phyloP scores from a whole-genome alignment of 2,797 vertebrate species.

The Typhlichthys subterraneus region DNA sequence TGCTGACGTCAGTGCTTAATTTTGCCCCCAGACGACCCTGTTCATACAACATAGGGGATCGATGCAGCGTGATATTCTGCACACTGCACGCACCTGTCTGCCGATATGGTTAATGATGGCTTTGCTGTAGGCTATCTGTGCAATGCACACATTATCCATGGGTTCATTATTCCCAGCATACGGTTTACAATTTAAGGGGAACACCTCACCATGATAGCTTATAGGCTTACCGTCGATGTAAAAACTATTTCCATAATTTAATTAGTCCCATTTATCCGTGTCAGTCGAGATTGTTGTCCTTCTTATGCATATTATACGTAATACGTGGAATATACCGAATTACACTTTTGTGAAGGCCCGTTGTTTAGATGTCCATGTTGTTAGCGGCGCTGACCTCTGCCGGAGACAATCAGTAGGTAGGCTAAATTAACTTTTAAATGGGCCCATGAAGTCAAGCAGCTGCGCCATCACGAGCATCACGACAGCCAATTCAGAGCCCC shows the following conservation, averaged over 20 bases:
- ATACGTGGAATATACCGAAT: too few relatives aligned
- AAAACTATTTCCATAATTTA: not conserved
- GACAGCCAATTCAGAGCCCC: slow-evolving; percentile 29
- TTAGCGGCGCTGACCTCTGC: slow-evolving; percentile 42
- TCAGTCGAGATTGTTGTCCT: too few relatives aligned
- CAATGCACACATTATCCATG: too few relatives aligned
- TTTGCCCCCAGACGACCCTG: not conserved
- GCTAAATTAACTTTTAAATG: too few relatives aligned
- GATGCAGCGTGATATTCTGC: slow-evolving; percentile 3
- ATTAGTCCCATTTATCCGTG: too few relatives aligned
- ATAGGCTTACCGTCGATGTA: not conserved
- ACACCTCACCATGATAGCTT: not conserved
- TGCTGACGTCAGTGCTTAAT: not conserved
- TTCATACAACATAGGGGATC: not conserved
- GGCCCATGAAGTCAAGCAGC: slow-evolving; percentile 17
- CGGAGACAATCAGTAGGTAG: slow-evolving; percentile 37
- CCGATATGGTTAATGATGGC: not conserved
- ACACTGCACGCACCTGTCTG: too few relatives aligned
- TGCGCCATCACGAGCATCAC: slow-evolving; percentile 21
- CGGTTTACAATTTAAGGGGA: not conserved
- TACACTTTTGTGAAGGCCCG: not conserved
- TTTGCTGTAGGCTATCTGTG: too few relatives aligned
- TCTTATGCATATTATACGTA: too few relatives aligned
- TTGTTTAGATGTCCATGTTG: slow-evolving; percentile 26
- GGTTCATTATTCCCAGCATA: not conserved